Evolutionary conservation across 1,140 invertebrate genomes (phyloP), one percentile per base, ranked within the genome.

Genomic region (Dendrolimus kikuchii): DNA sequence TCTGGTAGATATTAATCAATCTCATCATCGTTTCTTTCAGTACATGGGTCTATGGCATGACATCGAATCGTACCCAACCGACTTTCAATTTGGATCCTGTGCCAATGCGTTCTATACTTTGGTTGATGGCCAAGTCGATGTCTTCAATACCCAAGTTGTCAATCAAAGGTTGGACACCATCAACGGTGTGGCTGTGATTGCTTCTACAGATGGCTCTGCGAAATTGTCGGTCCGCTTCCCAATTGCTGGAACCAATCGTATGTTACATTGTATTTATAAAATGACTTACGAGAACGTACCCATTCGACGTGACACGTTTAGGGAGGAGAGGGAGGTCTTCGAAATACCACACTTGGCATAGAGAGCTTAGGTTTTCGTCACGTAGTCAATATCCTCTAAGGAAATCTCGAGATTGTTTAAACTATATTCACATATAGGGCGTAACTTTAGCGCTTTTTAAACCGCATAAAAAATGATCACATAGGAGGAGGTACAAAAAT

Each of bases 31-130:
- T 46, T 54, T 49, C 46, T 74, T 74, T 41, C 65, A 85, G 83
- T 85, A 83, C 49, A 52, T 68, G 42, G 78, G 78, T 5, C 46
- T 64, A 10, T 86, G 83, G 83, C 57, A 76, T 38, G 64, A 77
- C 8, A 81, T 75, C 6, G 66, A 69, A 51, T 69, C 74, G 3
- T 84, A 83, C 40, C 64, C 71, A 5, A 58, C 67, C 0, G 49
- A 40, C 5, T 74, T 69, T 57, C 69, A 79, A 68, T 38, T 38
- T 4, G 74, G 77, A 8, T 58, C 58, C 5, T 82, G 77, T 49
- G 71, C 65, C 40, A 71, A 75, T 42, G 77, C 76, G 0, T 37
- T 38, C 5, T 81, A 81, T 38, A 64, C 62, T 4, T 49, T 68
- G 0, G 52, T 48, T n/a, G 60, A 55, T 5, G 57, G 46, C 0